A percentile compares a stretch with the other conserved stretches of the same genome.
These are phyloP conservation scores for Helicoverpa armigera DNA, from an alignment of 1,140 invertebrate genomes.

Conservation along the genomic window DNA sequence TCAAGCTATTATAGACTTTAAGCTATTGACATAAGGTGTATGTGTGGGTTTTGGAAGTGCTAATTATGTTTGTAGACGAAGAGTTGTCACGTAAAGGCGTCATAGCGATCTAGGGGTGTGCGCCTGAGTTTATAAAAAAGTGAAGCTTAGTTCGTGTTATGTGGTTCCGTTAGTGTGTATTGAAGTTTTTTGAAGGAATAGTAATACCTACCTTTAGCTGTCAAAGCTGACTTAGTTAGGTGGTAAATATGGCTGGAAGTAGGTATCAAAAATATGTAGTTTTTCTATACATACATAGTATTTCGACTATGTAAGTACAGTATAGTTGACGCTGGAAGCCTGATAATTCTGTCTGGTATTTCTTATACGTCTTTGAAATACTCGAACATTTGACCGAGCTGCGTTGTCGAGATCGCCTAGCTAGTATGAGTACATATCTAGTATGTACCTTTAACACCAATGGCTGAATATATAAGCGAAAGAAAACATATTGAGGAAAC, in stretches of 20 bases:
- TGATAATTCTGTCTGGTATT: too few relatives aligned
- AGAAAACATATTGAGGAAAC: too few relatives aligned
- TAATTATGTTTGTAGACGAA: conserved; percentile 7
- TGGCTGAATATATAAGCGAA: too few relatives aligned
- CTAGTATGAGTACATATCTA: too few relatives aligned
- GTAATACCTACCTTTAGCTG: neutral
- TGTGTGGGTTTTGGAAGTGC: neutral
- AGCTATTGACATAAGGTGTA: neutral
- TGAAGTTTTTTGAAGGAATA: conserved; percentile 1
- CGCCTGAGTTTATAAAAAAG: conserved; percentile 44
- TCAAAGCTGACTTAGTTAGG: neutral
- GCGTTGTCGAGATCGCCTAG: too few relatives aligned
- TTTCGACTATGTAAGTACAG: too few relatives aligned
- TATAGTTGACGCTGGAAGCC: too few relatives aligned
- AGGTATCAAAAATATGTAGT: too few relatives aligned
- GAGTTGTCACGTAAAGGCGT: conserved; percentile 28
- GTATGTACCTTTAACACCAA: too few relatives aligned
- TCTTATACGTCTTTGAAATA: too few relatives aligned
- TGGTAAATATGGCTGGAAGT: neutral
- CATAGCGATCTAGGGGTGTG: conserved; percentile 24
- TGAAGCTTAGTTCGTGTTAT: conserved; percentile 10
- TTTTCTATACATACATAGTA: too few relatives aligned
- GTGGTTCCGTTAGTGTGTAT: conserved; percentile 14
- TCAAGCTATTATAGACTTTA: conserved; percentile 4
- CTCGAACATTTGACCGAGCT: too few relatives aligned